phyloP scores from a whole-genome alignment of 2,113 vertebrate species.

The Talpa occidentalis region DNA sequence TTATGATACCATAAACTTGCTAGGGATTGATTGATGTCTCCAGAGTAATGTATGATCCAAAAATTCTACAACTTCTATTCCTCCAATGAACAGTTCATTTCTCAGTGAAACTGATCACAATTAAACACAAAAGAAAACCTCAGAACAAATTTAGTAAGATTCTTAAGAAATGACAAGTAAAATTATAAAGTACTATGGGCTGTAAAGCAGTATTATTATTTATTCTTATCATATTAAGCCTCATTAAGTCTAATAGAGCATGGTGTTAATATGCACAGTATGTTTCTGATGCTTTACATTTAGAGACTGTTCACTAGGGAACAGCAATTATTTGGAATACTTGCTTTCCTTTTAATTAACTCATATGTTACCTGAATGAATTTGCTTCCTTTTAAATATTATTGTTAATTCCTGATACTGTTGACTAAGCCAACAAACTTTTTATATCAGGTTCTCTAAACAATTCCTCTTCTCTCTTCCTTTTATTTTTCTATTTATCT shows the following conservation, averaged over 20 bases:
- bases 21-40: background rate
- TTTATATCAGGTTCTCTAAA: background rate
- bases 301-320: background rate
- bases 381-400: background rate
- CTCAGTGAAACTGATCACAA: background rate
- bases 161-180: constrained; percentile 17
- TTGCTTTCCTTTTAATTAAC: constrained; percentile 18
- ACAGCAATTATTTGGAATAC: background rate
- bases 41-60: background rate
- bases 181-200: background rate
- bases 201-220: background rate
- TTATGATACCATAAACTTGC: background rate
- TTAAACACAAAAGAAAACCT: background rate
- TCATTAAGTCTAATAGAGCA: background rate
- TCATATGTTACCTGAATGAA: background rate
- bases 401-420: background rate
- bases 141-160: background rate
- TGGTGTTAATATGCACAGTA: background rate
- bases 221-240: background rate
- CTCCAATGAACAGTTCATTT: background rate
- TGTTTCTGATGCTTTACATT: background rate
- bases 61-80: background rate
- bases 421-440: background rate
- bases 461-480: background rate
- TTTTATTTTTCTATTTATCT: background rate